Base-by-base conservation (phyloP, 2,797 vertebrate species). In the Bryconaethiops microstoma region DNA sequence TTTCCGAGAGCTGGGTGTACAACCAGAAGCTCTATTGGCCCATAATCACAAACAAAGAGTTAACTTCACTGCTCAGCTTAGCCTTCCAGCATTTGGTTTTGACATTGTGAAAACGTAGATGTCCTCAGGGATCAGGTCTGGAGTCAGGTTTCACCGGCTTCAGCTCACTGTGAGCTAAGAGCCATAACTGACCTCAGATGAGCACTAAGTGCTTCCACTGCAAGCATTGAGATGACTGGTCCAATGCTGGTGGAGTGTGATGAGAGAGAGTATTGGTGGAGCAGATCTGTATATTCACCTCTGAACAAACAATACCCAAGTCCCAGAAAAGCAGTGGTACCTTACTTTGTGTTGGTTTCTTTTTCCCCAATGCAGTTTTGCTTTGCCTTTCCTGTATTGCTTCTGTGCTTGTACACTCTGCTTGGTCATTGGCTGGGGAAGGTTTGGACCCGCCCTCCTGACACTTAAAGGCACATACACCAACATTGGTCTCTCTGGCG, bases 321-420 rank as follows among this genome's bases (percentile, higher is more conserved):
- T 67, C 10, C 29, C 0, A 73, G 4, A 65, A 71, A 77, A 65
- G 12, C 1, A 25, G 29, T 29, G 55, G 62, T 68, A 80, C 74
- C 84, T 73, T 92, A 91, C 87, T 88, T 87, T 69, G 2, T 68
- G 76, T 57, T 70, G 85, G 88, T 78, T 88, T 85, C 39, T 91
- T 83, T 82, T 77, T 88, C 64, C 89, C 79, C 84, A 83, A 73
- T 78, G 60, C 40, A 86, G 82, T 84, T 77, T 88, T 82, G 85
- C 83, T 86, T 78, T 82, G 77, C 86, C 91, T 89, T 94, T 95
- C 92, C 93, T 93, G 90, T 91, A 90, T 88, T 89, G 83, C 59
- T 76, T 68, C 77, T 83, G 78, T 4, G 35, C 35, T 78, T 39
- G 72, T 60, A 29, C 25, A 64, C 35, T 79, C 63, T 79, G 86